Base-by-base conservation (phyloP, 2,797 vertebrate genomes). In the Enteromius radiatus region DNA sequence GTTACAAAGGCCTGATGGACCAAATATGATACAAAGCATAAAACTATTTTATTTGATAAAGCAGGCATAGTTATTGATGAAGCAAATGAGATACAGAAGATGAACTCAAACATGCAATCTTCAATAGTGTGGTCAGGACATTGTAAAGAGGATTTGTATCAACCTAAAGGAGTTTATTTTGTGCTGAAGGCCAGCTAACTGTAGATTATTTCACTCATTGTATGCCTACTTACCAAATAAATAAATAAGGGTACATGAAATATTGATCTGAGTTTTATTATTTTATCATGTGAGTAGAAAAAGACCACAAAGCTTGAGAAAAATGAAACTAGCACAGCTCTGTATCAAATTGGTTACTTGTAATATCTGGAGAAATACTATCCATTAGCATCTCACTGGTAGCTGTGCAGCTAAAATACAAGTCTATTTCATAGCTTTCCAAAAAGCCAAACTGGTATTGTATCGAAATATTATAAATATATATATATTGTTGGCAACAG, bases 251-350 rank as follows among this genome's bases (percentile, higher is more conserved):
- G 52, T 33, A 17, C 52, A 59, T 59, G 33, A 75, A 38, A 56
- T 56, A 75, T 75, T n/a, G 49, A 56, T 75, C 26, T 59, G 7
- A 76, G 33, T 59, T 76, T 76, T 76, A 75, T 75, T 75, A 59
- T 75, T 76, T 59, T 41, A 59, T 76, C 5, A 76, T 36, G 21
- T 26, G n/a, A 76, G 52, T 38, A 38, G 73, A 59, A 56, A 59
- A 56, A 75, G 14, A 19, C 14, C 73, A 76, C 11, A 7, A 8
- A 76, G 52, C 26, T 59, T 76, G 21, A 76, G 36, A 76, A 38
- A 76, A 76, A 76, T 76, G 4, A 59, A 76, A 41, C n/a, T 26
- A 26, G 33, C 73, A 41, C 14, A 59, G 73, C 73, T 56, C 17
- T 54, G 49, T 59, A 41, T 33, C 52, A 41, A 76, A 59, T 38